A percentile compares a stretch with the other conserved stretches of the same genome.
Conservation (phyloP, 2,113 vertebrate genomes). For the Gasterosteus aculeatus region DNA sequence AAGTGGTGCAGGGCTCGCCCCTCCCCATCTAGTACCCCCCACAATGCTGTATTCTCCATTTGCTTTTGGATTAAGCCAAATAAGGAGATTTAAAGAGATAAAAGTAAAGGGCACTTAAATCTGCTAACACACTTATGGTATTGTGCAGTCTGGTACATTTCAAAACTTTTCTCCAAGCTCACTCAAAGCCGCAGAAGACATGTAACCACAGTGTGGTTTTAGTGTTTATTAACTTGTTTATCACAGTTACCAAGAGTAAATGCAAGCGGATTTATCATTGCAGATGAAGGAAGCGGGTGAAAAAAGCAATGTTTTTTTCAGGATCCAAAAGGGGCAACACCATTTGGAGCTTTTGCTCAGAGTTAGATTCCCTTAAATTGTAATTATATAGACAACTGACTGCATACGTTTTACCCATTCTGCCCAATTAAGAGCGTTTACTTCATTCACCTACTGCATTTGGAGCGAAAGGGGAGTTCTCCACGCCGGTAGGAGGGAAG, state of each 20-base stretch:
- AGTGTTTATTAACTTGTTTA: background rate
- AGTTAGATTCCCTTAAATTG: background rate
- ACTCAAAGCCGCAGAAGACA: background rate
- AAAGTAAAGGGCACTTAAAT: constrained; percentile 71
- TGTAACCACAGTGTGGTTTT: background rate
- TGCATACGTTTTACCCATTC: background rate
- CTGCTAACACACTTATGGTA: constrained; percentile 64
- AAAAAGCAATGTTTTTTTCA: background rate
- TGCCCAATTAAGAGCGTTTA: background rate
- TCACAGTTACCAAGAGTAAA: background rate
- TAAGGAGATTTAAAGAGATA: constrained; percentile 81
- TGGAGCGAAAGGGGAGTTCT: background rate
- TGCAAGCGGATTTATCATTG: background rate
- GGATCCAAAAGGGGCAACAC: too few species aligned
- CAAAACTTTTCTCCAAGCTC: background rate
- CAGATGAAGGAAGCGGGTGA: background rate
- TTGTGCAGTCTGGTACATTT: constrained; percentile 54
- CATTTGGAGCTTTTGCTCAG: background rate
- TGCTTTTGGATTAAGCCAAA: constrained; percentile 76
- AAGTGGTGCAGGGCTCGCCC: constrained; percentile 41
- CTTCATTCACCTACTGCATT: background rate
- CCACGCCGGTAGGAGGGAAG: background rate
- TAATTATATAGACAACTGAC: background rate
- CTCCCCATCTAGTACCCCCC: constrained; percentile 35
- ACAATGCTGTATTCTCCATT: constrained; percentile 50